Evolutionary conservation across 2,797 vertebrate species (phyloP).

Genomic region (Moxostoma hubbsi): DNA sequence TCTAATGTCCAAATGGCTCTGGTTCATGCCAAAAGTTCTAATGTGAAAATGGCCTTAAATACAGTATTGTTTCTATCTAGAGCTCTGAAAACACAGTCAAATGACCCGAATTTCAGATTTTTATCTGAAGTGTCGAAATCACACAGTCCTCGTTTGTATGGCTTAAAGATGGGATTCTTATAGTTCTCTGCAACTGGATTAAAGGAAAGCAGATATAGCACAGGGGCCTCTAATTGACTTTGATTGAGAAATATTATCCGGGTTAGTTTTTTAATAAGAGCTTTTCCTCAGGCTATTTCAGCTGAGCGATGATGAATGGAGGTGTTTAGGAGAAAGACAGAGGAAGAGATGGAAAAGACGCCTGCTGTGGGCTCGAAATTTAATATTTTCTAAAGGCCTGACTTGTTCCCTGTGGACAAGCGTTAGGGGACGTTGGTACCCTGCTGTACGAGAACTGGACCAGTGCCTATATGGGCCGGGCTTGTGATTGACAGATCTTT

Average conservation of each 20-base stretch:
- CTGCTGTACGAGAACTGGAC: not conserved
- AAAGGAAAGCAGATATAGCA: constrained; percentile 46
- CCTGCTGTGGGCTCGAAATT: constrained; percentile 33
- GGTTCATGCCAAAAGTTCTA: constrained; percentile 21
- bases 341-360: constrained; percentile 24
- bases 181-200: constrained; percentile 40
- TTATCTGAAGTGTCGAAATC: constrained; percentile 31
- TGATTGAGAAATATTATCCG: constrained; percentile 63
- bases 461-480: not conserved
- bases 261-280: constrained; percentile 62
- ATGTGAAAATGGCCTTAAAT: constrained; percentile 54
- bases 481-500: not conserved
- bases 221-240: constrained; percentile 47
- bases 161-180: constrained; percentile 9
- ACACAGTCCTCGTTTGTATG: constrained; percentile 28
- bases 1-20: too few relatives aligned
- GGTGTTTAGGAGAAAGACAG: constrained; percentile 29
- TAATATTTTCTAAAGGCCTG: constrained; percentile 30
- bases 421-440: not conserved
- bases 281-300: constrained; percentile 55
- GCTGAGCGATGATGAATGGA: constrained; percentile 52
- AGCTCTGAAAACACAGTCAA: not conserved
- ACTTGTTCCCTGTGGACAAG: constrained; percentile 15
- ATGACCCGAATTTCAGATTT: not conserved
- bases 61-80: not conserved